A percentile compares a stretch with the other conserved stretches of the same genome.
Evolutionary conservation across 2,797 vertebrate species (phyloP).

Genomic region (Halcyon chelicuti): DNA sequence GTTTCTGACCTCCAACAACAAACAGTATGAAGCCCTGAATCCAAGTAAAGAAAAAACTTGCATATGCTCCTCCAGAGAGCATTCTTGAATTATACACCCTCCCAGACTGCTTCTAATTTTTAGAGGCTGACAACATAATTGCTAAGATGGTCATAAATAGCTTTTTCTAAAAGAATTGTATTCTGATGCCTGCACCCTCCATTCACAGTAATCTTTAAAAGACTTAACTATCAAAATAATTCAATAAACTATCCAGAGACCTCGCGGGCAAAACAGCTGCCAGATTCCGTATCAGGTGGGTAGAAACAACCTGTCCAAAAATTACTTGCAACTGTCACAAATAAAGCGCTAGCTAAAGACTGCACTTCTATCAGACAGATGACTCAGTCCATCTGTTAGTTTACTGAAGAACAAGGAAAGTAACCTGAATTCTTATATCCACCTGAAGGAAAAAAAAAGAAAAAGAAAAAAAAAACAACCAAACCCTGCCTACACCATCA

Average conservation of each 20-base stretch:
- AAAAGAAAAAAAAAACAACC: not conserved
- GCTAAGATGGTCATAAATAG: slow-evolving; percentile 44
- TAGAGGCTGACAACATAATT: slow-evolving; percentile 49
- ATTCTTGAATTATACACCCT: slow-evolving; percentile 25
- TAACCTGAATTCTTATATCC: slow-evolving; percentile 51
- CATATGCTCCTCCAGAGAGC: not conserved
- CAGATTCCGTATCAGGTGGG: not conserved
- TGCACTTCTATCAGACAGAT: slow-evolving; percentile 58
- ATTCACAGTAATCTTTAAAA: not conserved
- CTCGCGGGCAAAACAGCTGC: slow-evolving; percentile 11
- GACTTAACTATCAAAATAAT: slow-evolving; percentile 21
- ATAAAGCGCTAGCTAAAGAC: slow-evolving; percentile 32
- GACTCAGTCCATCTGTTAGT: slow-evolving; percentile 58
- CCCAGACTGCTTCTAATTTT: slow-evolving; percentile 37
- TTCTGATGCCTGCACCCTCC: not conserved
- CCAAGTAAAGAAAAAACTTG: slow-evolving; percentile 4
- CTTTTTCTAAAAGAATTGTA: not conserved
- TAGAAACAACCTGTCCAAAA: slow-evolving; percentile 20
- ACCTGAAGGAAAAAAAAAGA: slow-evolving; percentile 3
- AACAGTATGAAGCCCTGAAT: not conserved
- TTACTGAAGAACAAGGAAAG: slow-evolving; percentile 34
- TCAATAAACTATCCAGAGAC: not conserved
- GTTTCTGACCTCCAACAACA: not conserved
- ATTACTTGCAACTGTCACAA: slow-evolving; percentile 44
- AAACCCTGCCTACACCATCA: not conserved